Conservation (phyloP, 2,797 vertebrate species). For the Catostomus latipinnis region DNA sequence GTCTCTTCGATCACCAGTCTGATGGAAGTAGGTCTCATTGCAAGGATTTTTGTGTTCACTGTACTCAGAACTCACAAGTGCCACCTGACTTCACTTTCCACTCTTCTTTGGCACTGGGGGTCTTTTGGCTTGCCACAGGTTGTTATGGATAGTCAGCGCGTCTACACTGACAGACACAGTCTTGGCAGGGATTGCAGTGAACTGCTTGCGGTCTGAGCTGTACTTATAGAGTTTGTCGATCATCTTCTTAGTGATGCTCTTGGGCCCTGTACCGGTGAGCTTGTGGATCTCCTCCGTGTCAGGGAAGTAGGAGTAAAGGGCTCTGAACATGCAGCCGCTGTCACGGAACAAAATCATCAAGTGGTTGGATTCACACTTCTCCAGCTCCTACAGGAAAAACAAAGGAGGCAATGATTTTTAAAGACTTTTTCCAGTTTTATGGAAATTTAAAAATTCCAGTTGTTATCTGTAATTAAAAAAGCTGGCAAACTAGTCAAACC, state of each 20-base stretch:
- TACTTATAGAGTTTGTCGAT: constrained; percentile 98
- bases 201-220: constrained; percentile 96
- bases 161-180: constrained; percentile 97
- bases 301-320: constrained; percentile 93
- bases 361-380: constrained; percentile 96
- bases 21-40: constrained; percentile 18
- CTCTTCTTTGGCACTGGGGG: constrained; percentile 89
- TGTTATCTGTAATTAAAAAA: too few relatives aligned
- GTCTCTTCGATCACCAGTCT: constrained; percentile 62
- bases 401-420: background rate
- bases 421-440: too few relatives aligned
- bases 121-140: constrained; percentile 95
- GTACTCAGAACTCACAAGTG: background rate
- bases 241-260: constrained; percentile 96
- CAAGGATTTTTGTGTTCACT: background rate
- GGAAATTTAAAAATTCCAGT: too few relatives aligned
- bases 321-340: constrained; percentile 94
- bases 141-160: constrained; percentile 94
- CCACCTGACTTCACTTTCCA: constrained; percentile 88
- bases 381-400: constrained; percentile 82
- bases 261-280: constrained; percentile 92
- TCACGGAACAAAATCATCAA: constrained; percentile 97
- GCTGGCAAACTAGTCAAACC: constrained; percentile 69
- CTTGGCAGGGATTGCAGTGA: constrained; percentile 94
- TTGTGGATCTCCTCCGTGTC: constrained; percentile 95